Evolutionary conservation across 2,797 vertebrate genomes (phyloP).

Genomic region (Rhinoraja longicauda): DNA sequence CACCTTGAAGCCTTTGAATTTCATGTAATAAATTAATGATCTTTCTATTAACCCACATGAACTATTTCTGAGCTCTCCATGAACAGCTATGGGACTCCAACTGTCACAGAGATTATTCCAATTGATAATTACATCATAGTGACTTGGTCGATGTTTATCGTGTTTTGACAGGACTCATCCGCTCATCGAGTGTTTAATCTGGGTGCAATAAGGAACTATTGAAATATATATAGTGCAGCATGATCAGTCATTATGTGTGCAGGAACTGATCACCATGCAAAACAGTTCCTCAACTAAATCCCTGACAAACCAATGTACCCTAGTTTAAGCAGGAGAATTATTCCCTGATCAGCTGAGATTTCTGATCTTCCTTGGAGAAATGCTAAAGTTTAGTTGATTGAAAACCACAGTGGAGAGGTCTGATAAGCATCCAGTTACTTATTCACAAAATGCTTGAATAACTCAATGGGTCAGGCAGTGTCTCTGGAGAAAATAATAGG

Average conservation of each 20-base stretch:
- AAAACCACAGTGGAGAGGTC: neutral
- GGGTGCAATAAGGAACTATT: neutral
- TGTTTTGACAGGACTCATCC: slow-evolving; percentile 48
- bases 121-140: slow-evolving; percentile 12
- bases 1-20: slow-evolving; percentile 29
- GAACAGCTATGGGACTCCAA: neutral
- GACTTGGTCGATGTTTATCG: slow-evolving; percentile 43
- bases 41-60: slow-evolving; percentile 32
- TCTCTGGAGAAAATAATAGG: too few species aligned
- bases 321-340: neutral
- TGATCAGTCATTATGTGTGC: neutral
- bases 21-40: slow-evolving; percentile 35
- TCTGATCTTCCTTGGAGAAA: neutral
- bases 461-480: too few species aligned
- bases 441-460: neutral
- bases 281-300: neutral
- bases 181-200: slow-evolving; percentile 45
- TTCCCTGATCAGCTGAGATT: neutral
- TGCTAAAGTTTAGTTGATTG: neutral
- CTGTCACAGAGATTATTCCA: neutral
- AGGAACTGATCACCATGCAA: neutral
- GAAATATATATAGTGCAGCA: slow-evolving; percentile 9
- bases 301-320: neutral
- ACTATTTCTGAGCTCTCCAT: neutral
- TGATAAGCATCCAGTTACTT: neutral